These are phyloP conservation scores for Psilopogon haemacephalus DNA, from an alignment of 2,113 vertebrate species.

Conservation along the genomic window DNA sequence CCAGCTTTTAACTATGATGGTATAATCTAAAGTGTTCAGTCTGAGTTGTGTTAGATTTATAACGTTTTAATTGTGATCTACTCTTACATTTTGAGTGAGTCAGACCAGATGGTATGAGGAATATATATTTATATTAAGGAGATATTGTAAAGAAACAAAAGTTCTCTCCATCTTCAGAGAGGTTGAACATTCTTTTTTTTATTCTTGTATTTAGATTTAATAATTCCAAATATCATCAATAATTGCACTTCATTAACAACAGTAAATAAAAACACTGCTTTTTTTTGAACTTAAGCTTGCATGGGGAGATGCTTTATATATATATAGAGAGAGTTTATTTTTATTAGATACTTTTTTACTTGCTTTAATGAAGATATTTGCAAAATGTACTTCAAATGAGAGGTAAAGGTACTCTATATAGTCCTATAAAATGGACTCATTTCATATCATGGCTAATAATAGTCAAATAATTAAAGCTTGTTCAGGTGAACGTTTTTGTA, in stretches of 20 bases:
- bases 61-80: constrained; percentile 61
- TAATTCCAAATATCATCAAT: constrained; percentile 62
- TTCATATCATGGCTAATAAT: background rate
- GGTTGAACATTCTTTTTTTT: constrained; percentile 46
- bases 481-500: background rate
- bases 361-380: background rate
- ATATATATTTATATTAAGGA: constrained; percentile 70
- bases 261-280: background rate
- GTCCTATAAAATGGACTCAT: background rate
- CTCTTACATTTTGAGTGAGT: constrained; percentile 63
- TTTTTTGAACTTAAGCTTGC: background rate
- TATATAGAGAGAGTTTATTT: background rate
- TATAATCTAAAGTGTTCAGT: constrained; percentile 17
- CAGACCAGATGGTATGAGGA: constrained; percentile 64
- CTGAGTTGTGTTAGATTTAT: constrained; percentile 33
- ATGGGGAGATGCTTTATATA: background rate
- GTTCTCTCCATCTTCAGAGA: constrained; percentile 33
- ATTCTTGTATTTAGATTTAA: constrained; percentile 50
- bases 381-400: background rate
- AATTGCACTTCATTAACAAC: constrained; percentile 31
- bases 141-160: constrained; percentile 51
- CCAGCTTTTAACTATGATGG: constrained; percentile 12
- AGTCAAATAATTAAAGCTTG: background rate
- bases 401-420: background rate
- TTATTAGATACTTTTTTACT: constrained; percentile 14